Percentiles rank a stretch among this genome's conserved stretches.
Conservation (phyloP, 2,113 vertebrate genomes). For the Holacanthus passer region DNA sequence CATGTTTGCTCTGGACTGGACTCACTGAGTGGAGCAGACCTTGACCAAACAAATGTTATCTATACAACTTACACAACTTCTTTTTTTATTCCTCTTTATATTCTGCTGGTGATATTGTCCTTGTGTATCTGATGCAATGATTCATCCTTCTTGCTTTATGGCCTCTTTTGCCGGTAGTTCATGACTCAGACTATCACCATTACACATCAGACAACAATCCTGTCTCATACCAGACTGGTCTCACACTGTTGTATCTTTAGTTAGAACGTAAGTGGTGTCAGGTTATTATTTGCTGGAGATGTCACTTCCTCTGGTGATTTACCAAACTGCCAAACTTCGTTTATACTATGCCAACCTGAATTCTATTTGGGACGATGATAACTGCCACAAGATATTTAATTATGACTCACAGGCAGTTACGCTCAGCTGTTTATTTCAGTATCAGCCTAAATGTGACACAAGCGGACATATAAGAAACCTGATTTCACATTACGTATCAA, state of each 20-base stretch:
- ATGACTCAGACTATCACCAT: conserved; percentile 30
- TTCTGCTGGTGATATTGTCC: not conserved
- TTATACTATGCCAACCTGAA: not conserved
- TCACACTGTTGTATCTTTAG: conserved; percentile 16
- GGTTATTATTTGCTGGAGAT: not conserved
- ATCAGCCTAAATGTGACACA: conserved; percentile 21
- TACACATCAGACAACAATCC: not conserved
- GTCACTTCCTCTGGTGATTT: not conserved
- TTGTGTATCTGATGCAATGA: conserved; percentile 37
- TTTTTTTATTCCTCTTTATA: not conserved
- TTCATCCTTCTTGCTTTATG: conserved; percentile 16
- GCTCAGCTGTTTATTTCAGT: conserved; percentile 42
- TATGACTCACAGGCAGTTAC: not conserved
- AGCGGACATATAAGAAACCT: not conserved
- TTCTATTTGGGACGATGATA: not conserved
- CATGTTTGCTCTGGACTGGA: not conserved
- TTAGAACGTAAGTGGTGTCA: conserved; percentile 17
- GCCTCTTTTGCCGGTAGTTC: conserved; percentile 31
- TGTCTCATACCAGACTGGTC: conserved; percentile 32
- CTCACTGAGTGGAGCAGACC: conserved; percentile 8
- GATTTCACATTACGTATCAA: not conserved
- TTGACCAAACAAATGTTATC: conserved; percentile 16
- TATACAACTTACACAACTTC: not conserved
- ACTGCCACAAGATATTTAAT: conserved; percentile 32
- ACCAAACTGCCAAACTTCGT: not conserved